Evolutionary conservation across 2,113 vertebrate species (phyloP), one percentile per base, ranked within the genome.

Genomic region (Tragelaphus buxtoni): DNA sequence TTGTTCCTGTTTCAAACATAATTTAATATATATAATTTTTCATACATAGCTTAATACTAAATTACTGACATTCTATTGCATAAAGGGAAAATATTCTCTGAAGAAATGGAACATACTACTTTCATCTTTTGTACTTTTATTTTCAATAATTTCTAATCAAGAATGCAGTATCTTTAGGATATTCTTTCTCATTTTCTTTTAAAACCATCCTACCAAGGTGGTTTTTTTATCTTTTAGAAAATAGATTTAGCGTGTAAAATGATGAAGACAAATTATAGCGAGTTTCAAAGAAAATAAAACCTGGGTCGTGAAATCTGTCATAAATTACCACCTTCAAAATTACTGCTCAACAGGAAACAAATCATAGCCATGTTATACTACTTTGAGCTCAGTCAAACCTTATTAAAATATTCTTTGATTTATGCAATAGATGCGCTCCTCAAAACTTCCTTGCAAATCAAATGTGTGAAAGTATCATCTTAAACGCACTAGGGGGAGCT

Each of bases 401-500:
- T 58, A 83, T 53, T 85, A 94, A 96, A 94, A 79, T 86, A 93
- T 49, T 35, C 35, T 58, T 63, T 94, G 9, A 87, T 87, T 86
- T 63, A 93, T 30, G 47, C 39, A 77, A 94, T 4, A 96, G n/a
- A 94, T 45, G 28, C 32, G 17, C 5, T 94, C 56, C 91, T 91
- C 14, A 90, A 28, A 77, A 53, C 28, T 87, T 84, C 49, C 45
- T 39, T 86, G 12, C 49, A 97, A 96, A 96, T 94, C 47, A 51
- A 91, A 96, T 45, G 39, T 85, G 20, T 87, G 28, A 61, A 89
- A 85, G 84, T 58, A 58, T 89, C 84, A 94, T n/a, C 42, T 58
- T 84, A 90, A 96, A 92, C 3, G 2, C 96, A 95, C 90, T 95
- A 96, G 96, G 88, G 88, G 95, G 91, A 92, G 85, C 88, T 97